Percentiles rank a stretch among this genome's conserved stretches.
Evolutionary conservation across 1,140 invertebrate species (phyloP).

Genomic region (Drosophila nannoptera): DNA sequence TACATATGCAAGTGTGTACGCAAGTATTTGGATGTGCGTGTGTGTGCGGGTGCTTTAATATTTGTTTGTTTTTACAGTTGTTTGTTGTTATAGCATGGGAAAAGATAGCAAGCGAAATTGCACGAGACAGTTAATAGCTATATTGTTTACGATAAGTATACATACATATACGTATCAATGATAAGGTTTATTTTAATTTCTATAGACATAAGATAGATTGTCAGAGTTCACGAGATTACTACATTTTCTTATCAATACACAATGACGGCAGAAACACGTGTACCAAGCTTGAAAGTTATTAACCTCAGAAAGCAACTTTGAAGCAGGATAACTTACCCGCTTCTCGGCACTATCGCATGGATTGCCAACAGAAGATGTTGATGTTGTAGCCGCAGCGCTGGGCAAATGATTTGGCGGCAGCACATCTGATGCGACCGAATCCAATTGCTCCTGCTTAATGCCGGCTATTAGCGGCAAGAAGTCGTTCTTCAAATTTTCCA

Average conservation of each 20-base stretch:
- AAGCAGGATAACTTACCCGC: conserved; percentile 59
- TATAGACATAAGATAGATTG: conserved; percentile 21
- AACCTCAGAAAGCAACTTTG: conserved; percentile 27
- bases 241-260: conserved; percentile 20
- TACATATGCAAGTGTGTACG: conserved; percentile 17
- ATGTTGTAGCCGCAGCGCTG: conserved; percentile 57
- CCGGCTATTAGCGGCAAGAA: conserved; percentile 71
- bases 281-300: conserved; percentile 23
- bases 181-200: conserved; percentile 19
- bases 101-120: conserved; percentile 44
- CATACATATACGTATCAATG: conserved; percentile 1
- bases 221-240: conserved; percentile 3
- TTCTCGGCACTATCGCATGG: conserved; percentile 78
- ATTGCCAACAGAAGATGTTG: conserved; percentile 70
- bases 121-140: conserved; percentile 33
- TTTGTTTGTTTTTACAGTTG: conserved; percentile 42
- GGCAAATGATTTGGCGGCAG: conserved; percentile 56
- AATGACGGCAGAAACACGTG: conserved; percentile 25
- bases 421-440: conserved; percentile 61
- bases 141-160: conserved; percentile 9
- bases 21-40: conserved; percentile 30
- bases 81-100: conserved; percentile 44
- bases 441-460: conserved; percentile 77
- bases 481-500: conserved; percentile 76
- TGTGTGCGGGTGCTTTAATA: conserved; percentile 29